Base-by-base conservation (phyloP, 2,113 vertebrate species). In the Amia ocellicauda region DNA sequence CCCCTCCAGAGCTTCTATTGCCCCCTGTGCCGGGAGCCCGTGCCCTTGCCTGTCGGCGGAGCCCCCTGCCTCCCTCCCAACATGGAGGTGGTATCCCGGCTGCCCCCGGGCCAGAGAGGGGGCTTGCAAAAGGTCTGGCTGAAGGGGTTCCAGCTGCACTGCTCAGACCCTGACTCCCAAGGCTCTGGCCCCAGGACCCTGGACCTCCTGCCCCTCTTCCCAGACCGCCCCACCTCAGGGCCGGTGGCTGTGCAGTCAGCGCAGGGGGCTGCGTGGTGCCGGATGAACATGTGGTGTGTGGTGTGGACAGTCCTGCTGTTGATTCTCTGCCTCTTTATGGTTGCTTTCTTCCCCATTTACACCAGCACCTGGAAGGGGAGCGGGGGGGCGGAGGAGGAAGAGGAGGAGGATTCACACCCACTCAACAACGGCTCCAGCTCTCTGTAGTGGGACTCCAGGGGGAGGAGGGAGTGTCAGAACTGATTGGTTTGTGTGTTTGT, bases 71-170 rank as follows among this genome's bases (percentile, higher is more conserved):
- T 71, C 42, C 68, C 31, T 0, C n/a, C 58, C 7, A 59, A 78
- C 57, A 41, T 67, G 40, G 68, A 71, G 2, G 7, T 75, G 1
- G 24, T 78, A 16, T 36, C 55, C 58, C 54, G 64, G 31, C 43
- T 73, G 23, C 70, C 73, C 3, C 66, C 60, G 1, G 54, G 28
- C n/a, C 63, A 69, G 63, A 62, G 26, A 17, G 51, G 5, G 51
- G 20, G 20, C 14, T 56, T 69, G 2, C 66, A 66, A 19, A 29
- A 54, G 2, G 40, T 71, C 56, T 75, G 73, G 73, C 2, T 65
- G 5, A 65, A 71, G 3, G 68, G 76, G 23, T 58, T 63, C 40
- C 51, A 24, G 29, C 65, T 78, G 14, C 75, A 66, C 29, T 26
- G 19, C 51, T 78, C n/a, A 31, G 26, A 7, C 16, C 20, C 19